These are phyloP conservation scores for Folsomia candida DNA, from an alignment of 2,888 invertebrate genomes.

Conservation along the genomic window DNA sequence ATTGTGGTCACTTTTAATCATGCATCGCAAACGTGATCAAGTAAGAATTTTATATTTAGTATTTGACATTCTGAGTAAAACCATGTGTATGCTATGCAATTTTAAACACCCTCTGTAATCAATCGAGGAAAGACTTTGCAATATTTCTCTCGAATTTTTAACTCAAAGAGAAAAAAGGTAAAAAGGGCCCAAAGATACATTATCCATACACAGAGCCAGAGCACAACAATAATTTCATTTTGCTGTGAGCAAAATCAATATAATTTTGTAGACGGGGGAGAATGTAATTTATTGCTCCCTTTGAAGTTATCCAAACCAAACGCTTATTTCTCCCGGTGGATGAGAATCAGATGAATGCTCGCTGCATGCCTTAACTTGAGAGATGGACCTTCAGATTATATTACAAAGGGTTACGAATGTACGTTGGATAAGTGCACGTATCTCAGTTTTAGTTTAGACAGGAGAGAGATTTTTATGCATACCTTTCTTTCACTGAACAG, in stretches of 20 bases:
- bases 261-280: conserved; percentile 35
- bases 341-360: conserved; percentile 6
- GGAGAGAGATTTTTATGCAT: background rate
- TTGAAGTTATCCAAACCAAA: conserved; percentile 47
- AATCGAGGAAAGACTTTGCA: no score
- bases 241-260: conserved; percentile 49
- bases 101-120: no score
- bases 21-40: no score
- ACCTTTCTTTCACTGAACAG: no score
- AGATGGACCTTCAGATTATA: background rate
- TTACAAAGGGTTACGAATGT: background rate
- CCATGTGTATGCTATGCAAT: no score
- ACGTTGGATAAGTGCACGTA: background rate
- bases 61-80: no score
- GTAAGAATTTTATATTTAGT: no score
- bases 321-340: conserved; percentile 46
- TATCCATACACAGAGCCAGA: background rate
- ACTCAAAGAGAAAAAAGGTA: background rate
- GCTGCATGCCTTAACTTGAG: background rate
- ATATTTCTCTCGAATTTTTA: background rate
- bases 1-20: no score
- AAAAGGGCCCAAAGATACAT: background rate
- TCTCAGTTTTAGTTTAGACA: background rate
- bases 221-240: conserved; percentile 50
- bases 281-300: conserved; percentile 50